phyloP scores from a whole-genome alignment of 2,113 vertebrate species.

The Coryphaenoides rupestris region DNA sequence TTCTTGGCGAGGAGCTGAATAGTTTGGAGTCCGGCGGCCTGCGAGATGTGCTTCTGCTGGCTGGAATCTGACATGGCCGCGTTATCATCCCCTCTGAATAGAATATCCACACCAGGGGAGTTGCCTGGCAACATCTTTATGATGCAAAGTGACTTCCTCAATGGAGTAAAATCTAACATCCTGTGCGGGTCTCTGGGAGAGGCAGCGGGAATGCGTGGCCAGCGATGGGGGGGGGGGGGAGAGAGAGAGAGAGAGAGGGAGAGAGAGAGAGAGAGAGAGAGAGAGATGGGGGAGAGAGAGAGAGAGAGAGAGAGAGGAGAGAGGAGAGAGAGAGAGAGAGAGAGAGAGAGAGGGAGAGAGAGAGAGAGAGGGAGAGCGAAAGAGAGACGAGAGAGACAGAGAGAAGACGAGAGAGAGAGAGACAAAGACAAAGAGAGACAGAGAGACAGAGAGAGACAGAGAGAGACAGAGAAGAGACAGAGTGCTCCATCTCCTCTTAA shows the following conservation, averaged over 20 bases:
- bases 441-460: neutral
- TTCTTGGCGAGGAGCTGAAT: constrained; percentile 21
- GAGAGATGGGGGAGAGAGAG: neutral
- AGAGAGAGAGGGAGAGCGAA: neutral
- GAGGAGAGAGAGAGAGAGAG: neutral
- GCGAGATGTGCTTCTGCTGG: constrained; percentile 38
- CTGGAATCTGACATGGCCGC: constrained; percentile 51
- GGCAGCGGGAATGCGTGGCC: neutral
- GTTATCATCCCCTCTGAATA: constrained; percentile 59
- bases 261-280: neutral
- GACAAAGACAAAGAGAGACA: neutral
- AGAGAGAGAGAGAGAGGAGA: neutral
- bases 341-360: neutral
- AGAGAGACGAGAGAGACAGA: too few relatives aligned
- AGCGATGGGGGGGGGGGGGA: neutral
- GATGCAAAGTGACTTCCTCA: constrained; percentile 75
- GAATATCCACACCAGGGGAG: constrained; percentile 57
- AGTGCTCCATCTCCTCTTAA: neutral
- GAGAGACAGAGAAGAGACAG: neutral
- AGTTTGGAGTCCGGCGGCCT: constrained; percentile 29
- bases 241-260: neutral
- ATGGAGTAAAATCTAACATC: constrained; percentile 68
- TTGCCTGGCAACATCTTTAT: constrained; percentile 72
- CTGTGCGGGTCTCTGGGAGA: constrained; percentile 52
- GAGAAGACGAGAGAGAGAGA: neutral